A percentile compares a stretch with the other conserved stretches of the same genome.
These are phyloP conservation scores for Telmatochromis brichardi DNA, from an alignment of 2,113 vertebrate genomes.

Conservation along the genomic window DNA sequence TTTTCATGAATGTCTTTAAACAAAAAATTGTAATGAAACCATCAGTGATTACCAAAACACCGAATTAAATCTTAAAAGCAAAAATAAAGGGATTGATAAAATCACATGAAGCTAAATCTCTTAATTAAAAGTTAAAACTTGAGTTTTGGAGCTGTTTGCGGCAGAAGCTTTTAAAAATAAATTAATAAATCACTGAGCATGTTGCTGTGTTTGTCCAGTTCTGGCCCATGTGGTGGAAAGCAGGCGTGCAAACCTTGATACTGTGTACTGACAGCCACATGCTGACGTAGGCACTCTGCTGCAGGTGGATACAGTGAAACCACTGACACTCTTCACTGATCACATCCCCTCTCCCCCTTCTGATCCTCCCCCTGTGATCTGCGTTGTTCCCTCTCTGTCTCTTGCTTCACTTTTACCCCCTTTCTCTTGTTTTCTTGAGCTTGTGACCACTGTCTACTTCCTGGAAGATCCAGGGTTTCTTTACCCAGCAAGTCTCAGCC, in stretches of 20 bases:
- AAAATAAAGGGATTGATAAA: not conserved
- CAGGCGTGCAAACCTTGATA: not conserved
- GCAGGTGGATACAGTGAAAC: not conserved
- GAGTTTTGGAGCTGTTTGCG: not conserved
- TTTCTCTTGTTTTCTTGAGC: not conserved
- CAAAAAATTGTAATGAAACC: not conserved
- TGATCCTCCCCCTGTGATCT: not conserved
- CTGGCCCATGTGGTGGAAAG: not conserved
- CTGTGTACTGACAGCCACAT: not conserved
- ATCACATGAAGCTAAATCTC: not conserved
- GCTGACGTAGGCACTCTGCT: conserved; percentile 2
- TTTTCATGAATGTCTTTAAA: not conserved
- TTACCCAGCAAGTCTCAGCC: not conserved
- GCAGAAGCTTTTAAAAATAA: not conserved
- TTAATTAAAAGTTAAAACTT: not conserved
- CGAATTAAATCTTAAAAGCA: not conserved
- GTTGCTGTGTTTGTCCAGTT: not conserved
- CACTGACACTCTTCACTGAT: conserved; percentile 13
- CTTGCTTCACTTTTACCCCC: not conserved
- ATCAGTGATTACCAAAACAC: not conserved
- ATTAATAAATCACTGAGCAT: not conserved
- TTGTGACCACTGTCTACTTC: not conserved
- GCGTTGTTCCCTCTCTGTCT: not conserved
- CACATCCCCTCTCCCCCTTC: not conserved
- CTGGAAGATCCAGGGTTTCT: not conserved